Evolutionary conservation across 2,797 vertebrate species (phyloP).

Genomic region (Gouania willdenowi): DNA sequence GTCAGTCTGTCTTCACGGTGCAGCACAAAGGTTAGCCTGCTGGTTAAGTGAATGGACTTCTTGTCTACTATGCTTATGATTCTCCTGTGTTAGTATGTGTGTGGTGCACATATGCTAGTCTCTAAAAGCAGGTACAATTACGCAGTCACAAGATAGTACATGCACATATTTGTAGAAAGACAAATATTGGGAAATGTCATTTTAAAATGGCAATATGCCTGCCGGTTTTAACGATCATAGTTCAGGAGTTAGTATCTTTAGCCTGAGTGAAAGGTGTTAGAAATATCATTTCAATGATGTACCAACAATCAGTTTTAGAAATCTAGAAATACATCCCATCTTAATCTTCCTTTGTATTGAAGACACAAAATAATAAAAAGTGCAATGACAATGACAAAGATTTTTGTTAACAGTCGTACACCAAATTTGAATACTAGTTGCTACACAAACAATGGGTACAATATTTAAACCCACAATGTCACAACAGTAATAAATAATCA

Average conservation of each 20-base stretch:
- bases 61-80: slow-evolving; percentile 27
- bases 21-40: slow-evolving; percentile 2
- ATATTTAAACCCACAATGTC: slow-evolving; percentile 12
- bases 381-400: slow-evolving; percentile 5
- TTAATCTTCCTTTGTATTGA: not conserved
- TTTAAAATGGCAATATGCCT: slow-evolving; percentile 4
- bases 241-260: no score
- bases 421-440: slow-evolving; percentile 11
- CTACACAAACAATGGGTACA: slow-evolving; percentile 12
- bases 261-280: no score
- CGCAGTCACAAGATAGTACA: slow-evolving; percentile 10
- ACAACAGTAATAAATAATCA: slow-evolving; percentile 40
- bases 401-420: slow-evolving; percentile 39
- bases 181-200: slow-evolving; percentile 4
- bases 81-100: not conserved
- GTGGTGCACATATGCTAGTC: not conserved
- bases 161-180: not conserved
- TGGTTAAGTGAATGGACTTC: slow-evolving; percentile 23
- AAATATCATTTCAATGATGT: slow-evolving; percentile 1
- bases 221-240: slow-evolving; percentile 11
- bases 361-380: slow-evolving; percentile 12
- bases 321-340: slow-evolving; percentile 13
- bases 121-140: slow-evolving; percentile 7
- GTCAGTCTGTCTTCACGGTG: slow-evolving; percentile 11
- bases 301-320: slow-evolving; percentile 19